Conservation (phyloP, 2,888 invertebrate species). For the Alentia gelatinosa region DNA sequence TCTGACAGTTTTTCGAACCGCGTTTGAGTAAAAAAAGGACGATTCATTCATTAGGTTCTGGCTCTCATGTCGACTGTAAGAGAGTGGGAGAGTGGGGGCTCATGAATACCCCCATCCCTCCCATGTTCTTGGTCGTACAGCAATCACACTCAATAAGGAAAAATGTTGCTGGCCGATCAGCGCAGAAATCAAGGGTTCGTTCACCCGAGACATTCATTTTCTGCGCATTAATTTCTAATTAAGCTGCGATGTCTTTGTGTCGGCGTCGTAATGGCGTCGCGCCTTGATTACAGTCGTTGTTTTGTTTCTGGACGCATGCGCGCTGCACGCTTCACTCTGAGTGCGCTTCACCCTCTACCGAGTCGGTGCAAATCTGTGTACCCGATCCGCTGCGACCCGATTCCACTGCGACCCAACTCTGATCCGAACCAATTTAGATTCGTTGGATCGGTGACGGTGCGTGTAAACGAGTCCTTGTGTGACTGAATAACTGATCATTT, state of each 20-base stretch:
- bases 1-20: background rate
- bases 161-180: background rate
- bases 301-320: background rate
- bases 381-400: no score
- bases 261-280: background rate
- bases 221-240: constrained; percentile 39
- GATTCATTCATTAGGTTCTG: background rate
- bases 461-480: no score
- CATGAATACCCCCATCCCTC: background rate
- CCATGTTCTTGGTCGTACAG: background rate
- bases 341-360: background rate
- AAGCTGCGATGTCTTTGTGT: constrained; percentile 20
- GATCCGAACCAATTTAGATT: no score
- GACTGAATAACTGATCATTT: no score
- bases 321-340: background rate
- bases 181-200: background rate
- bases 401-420: no score
- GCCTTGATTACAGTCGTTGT: background rate
- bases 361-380: no score
- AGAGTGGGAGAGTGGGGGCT: background rate
- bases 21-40: background rate
- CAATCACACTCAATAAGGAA: background rate
- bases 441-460: no score
- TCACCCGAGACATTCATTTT: constrained; percentile 31
- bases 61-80: background rate